Percentiles rank a stretch among this genome's conserved stretches.
phyloP scores from a whole-genome alignment of 2,888 invertebrate species.

The Brenthis ino region DNA sequence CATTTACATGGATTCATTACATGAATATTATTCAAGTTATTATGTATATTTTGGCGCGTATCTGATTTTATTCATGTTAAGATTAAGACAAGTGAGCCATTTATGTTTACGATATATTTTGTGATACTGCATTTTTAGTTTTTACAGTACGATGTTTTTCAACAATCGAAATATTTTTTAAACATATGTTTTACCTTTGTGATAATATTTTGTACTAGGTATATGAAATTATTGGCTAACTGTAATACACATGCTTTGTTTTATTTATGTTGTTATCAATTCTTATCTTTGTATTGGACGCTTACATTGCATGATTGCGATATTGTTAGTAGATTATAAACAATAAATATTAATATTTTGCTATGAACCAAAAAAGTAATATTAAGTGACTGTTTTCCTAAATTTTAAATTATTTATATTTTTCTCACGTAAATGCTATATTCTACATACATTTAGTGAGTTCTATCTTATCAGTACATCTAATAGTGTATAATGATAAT shows the following conservation, averaged over 20 bases:
- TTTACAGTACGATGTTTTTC: not conserved
- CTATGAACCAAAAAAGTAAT: not conserved
- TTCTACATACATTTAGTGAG: too few relatives aligned
- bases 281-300: conserved; percentile 26
- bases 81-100: not conserved
- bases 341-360: conserved; percentile 11
- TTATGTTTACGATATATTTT: conserved; percentile 4
- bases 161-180: conserved; percentile 5
- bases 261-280: conserved; percentile 34
- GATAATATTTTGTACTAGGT: not conserved
- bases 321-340: not conserved
- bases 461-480: too few relatives aligned
- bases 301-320: conserved; percentile 18
- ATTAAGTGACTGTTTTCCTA: not conserved
- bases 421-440: too few relatives aligned
- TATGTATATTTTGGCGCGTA: not conserved
- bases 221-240: conserved; percentile 6
- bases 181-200: conserved; percentile 19
- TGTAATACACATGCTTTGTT: conserved; percentile 30
- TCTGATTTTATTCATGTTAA: not conserved
- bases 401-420: too few relatives aligned
- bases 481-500: too few relatives aligned
- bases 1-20: conserved; percentile 47
- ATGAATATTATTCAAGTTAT: not conserved
- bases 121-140: not conserved